Evolutionary conservation across 2,113 vertebrate species (phyloP).

Genomic region (Brienomyrus longianalis): DNA sequence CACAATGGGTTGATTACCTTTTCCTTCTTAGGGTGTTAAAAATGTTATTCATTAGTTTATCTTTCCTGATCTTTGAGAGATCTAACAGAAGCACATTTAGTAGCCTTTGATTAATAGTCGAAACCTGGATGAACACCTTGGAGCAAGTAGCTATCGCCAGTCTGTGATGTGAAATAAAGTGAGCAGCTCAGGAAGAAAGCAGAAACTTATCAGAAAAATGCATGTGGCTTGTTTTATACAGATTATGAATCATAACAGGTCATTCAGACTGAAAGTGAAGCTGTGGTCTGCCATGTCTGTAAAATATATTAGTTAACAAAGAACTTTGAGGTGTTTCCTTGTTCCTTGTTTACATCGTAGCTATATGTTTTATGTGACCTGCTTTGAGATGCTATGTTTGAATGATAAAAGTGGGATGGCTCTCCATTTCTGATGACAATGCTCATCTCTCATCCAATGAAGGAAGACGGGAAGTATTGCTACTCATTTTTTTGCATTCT

Average conservation of each 20-base stretch:
- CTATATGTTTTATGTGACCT: not conserved
- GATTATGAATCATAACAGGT: not conserved
- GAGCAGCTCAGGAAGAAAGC: not conserved
- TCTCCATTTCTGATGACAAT: not conserved
- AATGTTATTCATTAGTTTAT: slow-evolving; percentile 42
- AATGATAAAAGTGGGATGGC: not conserved
- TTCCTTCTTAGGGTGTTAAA: slow-evolving; percentile 40
- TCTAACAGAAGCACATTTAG: slow-evolving; percentile 37
- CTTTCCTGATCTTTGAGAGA: slow-evolving; percentile 39
- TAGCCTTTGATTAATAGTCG: slow-evolving; percentile 33
- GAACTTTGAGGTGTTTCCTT: not conserved
- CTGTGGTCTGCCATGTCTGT: not conserved
- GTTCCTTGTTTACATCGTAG: not conserved
- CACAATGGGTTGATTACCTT: slow-evolving; percentile 47
- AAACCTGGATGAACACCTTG: slow-evolving; percentile 32
- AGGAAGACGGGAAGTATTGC: not conserved
- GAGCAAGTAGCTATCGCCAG: slow-evolving; percentile 25
- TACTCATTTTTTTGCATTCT: not conserved
- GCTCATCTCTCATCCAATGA: not conserved
- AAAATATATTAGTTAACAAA: not conserved
- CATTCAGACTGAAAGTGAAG: not conserved
- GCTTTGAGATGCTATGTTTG: not conserved
- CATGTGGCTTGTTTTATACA: not conserved
- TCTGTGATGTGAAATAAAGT: slow-evolving; percentile 11
- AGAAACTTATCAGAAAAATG: not conserved